A percentile compares a stretch with the other conserved stretches of the same genome.
phyloP scores from a whole-genome alignment of 2,797 vertebrate species.

The Oreochromis grahami region DNA sequence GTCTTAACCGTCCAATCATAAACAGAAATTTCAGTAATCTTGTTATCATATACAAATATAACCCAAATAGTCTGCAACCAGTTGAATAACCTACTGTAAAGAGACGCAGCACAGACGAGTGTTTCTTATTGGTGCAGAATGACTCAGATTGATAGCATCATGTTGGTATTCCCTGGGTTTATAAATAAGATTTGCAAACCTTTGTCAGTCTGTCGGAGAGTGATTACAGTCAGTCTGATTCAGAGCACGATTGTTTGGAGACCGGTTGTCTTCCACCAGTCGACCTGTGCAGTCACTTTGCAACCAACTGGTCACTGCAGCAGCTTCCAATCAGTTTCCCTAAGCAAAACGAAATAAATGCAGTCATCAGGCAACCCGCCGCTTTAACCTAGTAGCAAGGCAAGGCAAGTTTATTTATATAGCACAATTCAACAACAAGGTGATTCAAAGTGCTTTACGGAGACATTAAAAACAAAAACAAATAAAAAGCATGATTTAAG shows the following conservation, averaged over 20 bases:
- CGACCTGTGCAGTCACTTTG: neutral
- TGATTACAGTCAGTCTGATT: neutral
- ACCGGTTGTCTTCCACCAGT: neutral
- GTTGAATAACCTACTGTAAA: neutral
- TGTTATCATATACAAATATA: neutral
- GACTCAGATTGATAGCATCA: fast-evolving
- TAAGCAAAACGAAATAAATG: neutral
- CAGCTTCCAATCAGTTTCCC: neutral
- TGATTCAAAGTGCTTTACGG: too few relatives aligned
- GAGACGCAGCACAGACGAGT: neutral
- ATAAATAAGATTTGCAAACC: neutral
- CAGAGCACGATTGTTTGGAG: neutral
- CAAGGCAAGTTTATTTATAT: too few relatives aligned
- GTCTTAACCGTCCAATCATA: fast-evolving
- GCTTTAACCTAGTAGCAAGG: fast-evolving
- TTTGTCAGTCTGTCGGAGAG: neutral
- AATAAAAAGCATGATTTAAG: too few relatives aligned
- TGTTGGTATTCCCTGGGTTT: neutral
- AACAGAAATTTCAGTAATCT: fast-evolving
- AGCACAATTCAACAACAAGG: too few relatives aligned
- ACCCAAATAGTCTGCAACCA: neutral
- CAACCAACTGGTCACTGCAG: neutral
- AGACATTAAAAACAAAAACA: too few relatives aligned
- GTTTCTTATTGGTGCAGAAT: neutral
- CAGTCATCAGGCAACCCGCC: fast-evolving